These are phyloP conservation scores for Clarias gariepinus DNA, from an alignment of 2,113 vertebrate genomes.

Conservation along the genomic window DNA sequence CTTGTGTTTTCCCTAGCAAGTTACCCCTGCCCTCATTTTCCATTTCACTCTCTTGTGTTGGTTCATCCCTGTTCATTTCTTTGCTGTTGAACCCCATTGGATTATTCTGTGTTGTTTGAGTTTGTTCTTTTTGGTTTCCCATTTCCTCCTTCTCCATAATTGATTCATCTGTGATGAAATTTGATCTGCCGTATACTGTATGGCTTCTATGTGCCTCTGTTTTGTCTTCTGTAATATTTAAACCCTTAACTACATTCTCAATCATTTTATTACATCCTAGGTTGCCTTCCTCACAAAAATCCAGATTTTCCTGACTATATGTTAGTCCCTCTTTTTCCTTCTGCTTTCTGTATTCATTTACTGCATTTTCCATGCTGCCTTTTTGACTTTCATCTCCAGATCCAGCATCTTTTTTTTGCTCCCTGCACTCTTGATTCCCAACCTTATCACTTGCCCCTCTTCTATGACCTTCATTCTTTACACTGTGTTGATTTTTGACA, in stretches of 20 bases:
- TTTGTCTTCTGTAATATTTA: constrained; percentile 60
- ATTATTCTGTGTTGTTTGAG: not conserved
- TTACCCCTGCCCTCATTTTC: not conserved
- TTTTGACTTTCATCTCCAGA: not conserved
- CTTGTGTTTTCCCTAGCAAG: not conserved
- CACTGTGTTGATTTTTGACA: not conserved
- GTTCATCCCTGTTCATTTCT: not conserved
- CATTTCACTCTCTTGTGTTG: not conserved
- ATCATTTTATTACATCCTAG: constrained; percentile 63
- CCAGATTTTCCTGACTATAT: constrained; percentile 31
- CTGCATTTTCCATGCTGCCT: not conserved
- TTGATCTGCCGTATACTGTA: not conserved
- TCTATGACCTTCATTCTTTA: not conserved
- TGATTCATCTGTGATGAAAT: not conserved
- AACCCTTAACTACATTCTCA: constrained; percentile 62
- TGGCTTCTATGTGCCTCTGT: not conserved
- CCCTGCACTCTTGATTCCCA: not conserved
- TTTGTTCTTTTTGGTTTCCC: not conserved
- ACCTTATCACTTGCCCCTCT: not conserved
- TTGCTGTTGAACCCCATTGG: constrained; percentile 10
- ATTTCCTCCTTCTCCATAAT: constrained; percentile 17
- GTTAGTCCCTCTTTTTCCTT: not conserved
- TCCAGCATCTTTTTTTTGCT: not conserved
- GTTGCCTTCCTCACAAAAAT: constrained; percentile 49
- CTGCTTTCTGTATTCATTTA: not conserved